Evolutionary conservation across 2,113 vertebrate genomes (phyloP).

Genomic region (Paramisgurnus dabryanus): DNA sequence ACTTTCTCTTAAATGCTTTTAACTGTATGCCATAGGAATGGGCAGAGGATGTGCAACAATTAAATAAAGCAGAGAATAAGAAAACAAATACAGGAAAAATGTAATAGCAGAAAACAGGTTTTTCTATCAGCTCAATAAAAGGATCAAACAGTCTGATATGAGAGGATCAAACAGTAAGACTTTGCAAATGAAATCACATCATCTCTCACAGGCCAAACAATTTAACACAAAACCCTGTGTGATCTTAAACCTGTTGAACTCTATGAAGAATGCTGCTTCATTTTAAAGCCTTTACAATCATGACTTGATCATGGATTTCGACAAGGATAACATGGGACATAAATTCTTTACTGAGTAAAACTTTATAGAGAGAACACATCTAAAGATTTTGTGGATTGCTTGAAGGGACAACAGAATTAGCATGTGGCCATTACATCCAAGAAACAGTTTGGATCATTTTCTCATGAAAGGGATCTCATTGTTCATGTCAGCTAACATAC

Average conservation of each 20-base stretch:
- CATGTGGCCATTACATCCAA: background rate
- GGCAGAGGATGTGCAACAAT: slow-evolving; percentile 65
- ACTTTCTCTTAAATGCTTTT: background rate
- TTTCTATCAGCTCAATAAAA: slow-evolving; percentile 34
- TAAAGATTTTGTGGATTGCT: background rate
- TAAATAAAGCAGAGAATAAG: slow-evolving; percentile 46
- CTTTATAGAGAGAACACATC: background rate
- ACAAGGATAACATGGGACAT: background rate
- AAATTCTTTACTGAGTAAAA: background rate
- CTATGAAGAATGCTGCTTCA: slow-evolving; percentile 13
- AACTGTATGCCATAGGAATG: slow-evolving; percentile 22
- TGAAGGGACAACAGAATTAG: background rate
- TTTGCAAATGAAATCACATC: slow-evolving; percentile 25
- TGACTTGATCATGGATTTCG: slow-evolving; percentile 7
- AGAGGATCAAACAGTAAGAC: slow-evolving; percentile 32
- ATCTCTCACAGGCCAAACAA: slow-evolving; percentile 10
- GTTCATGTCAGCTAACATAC: background rate
- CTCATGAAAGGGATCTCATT: background rate
- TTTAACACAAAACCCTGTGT: background rate
- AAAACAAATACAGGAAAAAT: slow-evolving; percentile 39
- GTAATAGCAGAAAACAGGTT: background rate
- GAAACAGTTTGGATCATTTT: background rate
- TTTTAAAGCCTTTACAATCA: slow-evolving; percentile 11
- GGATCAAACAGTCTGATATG: slow-evolving; percentile 7
- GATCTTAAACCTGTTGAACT: slow-evolving; percentile 15